phyloP scores from a whole-genome alignment of 2,113 vertebrate species.

The Rhinoderma darwinii region DNA sequence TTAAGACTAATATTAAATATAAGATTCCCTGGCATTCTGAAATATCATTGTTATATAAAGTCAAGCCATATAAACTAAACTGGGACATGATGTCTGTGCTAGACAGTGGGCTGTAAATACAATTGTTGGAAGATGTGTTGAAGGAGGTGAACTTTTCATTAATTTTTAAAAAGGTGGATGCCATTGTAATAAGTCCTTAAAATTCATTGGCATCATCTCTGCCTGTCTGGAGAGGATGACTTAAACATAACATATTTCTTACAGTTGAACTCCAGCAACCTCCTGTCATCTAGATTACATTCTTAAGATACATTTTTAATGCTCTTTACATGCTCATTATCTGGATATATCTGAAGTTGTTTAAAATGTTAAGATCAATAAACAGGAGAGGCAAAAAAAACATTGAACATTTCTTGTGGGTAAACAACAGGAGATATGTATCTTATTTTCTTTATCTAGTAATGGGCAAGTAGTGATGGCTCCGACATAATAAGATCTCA shows the following conservation, averaged over 20 bases:
- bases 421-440: background rate
- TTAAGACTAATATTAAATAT: slow-evolving; percentile 17
- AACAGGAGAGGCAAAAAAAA: background rate
- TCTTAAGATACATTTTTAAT: slow-evolving; percentile 37
- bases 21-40: background rate
- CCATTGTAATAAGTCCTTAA: slow-evolving; percentile 47
- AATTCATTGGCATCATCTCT: slow-evolving; percentile 50
- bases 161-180: slow-evolving; percentile 40
- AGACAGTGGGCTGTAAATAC: slow-evolving; percentile 34
- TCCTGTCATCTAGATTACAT: slow-evolving; percentile 43
- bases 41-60: background rate
- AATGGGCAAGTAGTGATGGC: background rate
- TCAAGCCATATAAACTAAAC: slow-evolving; percentile 27
- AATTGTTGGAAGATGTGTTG: background rate
- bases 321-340: slow-evolving; percentile 45
- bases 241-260: slow-evolving; percentile 47
- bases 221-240: slow-evolving; percentile 24
- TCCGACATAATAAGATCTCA: background rate
- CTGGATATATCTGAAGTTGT: background rate
- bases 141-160: slow-evolving; percentile 32
- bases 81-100: slow-evolving; percentile 4
- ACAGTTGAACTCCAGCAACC: slow-evolving; percentile 39
- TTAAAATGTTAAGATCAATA: slow-evolving; percentile 30
- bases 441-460: background rate
- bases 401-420: background rate